Evolutionary conservation across 2,888 invertebrate genomes (phyloP).

Genomic region (Tinea semifulvella): DNA sequence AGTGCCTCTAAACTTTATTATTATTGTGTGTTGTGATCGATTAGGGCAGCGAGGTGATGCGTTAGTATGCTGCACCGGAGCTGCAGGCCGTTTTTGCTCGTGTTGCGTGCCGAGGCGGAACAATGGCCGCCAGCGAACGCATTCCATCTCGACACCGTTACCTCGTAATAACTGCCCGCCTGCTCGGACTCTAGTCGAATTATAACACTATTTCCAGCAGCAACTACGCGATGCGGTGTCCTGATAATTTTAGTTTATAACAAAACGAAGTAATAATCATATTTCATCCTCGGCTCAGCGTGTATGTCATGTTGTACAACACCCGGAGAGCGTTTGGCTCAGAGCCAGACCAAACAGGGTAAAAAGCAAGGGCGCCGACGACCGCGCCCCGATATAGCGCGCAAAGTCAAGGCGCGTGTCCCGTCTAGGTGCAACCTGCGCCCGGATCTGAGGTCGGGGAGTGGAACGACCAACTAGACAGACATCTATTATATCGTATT

Average conservation of each 20-base stretch:
- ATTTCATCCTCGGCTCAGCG: neutral
- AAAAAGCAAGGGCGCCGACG: conserved; percentile 56
- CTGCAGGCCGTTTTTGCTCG: conserved; percentile 10
- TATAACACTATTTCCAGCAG: neutral
- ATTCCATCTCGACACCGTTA: conserved; percentile 10
- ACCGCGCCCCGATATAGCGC: conserved; percentile 61
- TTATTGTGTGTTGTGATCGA: conserved; percentile 4
- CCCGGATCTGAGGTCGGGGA: neutral
- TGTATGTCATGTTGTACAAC: neutral
- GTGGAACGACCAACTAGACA: neutral
- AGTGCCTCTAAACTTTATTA: neutral
- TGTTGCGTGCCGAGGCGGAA: conserved; percentile 25
- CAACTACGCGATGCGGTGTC: neutral
- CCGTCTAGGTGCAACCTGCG: conserved; percentile 2
- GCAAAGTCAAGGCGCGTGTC: conserved; percentile 60
- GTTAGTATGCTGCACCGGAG: conserved; percentile 5
- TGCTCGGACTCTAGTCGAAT: conserved; percentile 2
- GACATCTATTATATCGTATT: neutral
- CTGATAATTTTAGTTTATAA: conserved; percentile 5
- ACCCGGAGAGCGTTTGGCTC: conserved; percentile 47
- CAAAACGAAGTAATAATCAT: neutral
- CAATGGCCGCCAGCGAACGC: conserved; percentile 40
- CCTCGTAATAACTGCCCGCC: conserved; percentile 7
- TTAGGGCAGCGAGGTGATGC: neutral
- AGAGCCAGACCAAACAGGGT: conserved; percentile 60